Evolutionary conservation across 2,888 invertebrate species (phyloP).

Genomic region (Machimus atricapillus): DNA sequence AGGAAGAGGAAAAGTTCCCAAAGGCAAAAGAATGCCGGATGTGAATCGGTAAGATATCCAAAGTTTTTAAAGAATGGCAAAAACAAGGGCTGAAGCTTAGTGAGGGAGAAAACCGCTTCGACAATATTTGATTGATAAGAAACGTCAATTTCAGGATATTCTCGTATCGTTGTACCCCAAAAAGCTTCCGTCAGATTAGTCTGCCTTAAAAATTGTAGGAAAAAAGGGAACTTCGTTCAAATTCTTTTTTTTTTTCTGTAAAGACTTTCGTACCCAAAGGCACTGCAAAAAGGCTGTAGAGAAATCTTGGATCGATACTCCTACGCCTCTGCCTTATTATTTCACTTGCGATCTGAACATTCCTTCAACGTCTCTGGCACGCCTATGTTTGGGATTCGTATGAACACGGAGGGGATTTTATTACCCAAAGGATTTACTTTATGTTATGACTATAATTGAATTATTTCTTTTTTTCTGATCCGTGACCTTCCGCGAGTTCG

Average conservation of each 20-base stretch:
- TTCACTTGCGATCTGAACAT: slow-evolving; percentile 27
- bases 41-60: slow-evolving; percentile 32
- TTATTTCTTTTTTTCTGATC: slow-evolving; percentile 41
- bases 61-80: slow-evolving; percentile 10
- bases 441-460: slow-evolving; percentile 45
- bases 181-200: neutral
- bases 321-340: slow-evolving; percentile 7
- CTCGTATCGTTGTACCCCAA: neutral
- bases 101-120: slow-evolving; percentile 30
- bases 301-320: slow-evolving; percentile 7
- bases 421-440: slow-evolving; percentile 43
- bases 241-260: slow-evolving; percentile 1
- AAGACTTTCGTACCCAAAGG: slow-evolving; percentile 14
- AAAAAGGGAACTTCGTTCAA: neutral
- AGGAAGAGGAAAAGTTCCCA: slow-evolving; percentile 9
- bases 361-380: slow-evolving; percentile 18
- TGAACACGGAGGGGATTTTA: slow-evolving; percentile 37
- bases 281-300: neutral
- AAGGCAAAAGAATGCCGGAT: slow-evolving; percentile 3
- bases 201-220: neutral
- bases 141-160: slow-evolving; percentile 34
- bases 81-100: slow-evolving; percentile 34
- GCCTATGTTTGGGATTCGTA: neutral
- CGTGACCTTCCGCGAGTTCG: neutral
- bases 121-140: slow-evolving; percentile 38